A percentile compares a stretch with the other conserved stretches of the same genome.
Evolutionary conservation across 2,888 invertebrate genomes (phyloP).

Genomic region (Drosophila anomalata): DNA sequence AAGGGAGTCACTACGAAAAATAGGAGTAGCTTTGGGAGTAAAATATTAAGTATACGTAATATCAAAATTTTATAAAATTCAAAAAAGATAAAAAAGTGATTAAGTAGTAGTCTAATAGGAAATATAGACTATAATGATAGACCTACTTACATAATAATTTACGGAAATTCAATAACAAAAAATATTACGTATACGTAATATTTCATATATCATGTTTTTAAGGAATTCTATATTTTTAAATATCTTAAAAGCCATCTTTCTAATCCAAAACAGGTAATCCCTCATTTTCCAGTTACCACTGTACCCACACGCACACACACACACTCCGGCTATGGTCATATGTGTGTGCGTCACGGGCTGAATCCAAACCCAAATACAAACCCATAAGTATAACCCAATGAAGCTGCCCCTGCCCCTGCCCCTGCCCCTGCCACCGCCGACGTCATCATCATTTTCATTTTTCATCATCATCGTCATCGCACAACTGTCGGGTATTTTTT

Average conservation of each 20-base stretch:
- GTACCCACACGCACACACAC: conserved; percentile 5
- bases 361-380: conserved; percentile 44
- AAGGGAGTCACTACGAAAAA: background rate
- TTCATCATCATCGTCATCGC: conserved; percentile 52
- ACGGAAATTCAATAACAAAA: background rate
- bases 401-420: conserved; percentile 59
- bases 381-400: conserved; percentile 72
- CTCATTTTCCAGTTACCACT: background rate
- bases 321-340: background rate
- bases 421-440: conserved; percentile 31
- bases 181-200: background rate
- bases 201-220: background rate
- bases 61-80: background rate
- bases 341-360: conserved; percentile 17
- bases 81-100: too few species aligned
- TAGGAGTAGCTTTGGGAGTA: background rate
- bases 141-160: too few species aligned
- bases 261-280: background rate
- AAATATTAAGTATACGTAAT: background rate
- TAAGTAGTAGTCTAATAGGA: background rate
- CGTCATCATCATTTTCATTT: conserved; percentile 50
- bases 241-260: too few species aligned
- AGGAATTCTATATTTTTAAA: too few species aligned
- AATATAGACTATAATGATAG: background rate
- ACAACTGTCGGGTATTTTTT: conserved; percentile 56